Evolutionary conservation across 1,140 invertebrate genomes (phyloP), one percentile per base, ranked within the genome.

Genomic region (Sesamia nonagrioides): DNA sequence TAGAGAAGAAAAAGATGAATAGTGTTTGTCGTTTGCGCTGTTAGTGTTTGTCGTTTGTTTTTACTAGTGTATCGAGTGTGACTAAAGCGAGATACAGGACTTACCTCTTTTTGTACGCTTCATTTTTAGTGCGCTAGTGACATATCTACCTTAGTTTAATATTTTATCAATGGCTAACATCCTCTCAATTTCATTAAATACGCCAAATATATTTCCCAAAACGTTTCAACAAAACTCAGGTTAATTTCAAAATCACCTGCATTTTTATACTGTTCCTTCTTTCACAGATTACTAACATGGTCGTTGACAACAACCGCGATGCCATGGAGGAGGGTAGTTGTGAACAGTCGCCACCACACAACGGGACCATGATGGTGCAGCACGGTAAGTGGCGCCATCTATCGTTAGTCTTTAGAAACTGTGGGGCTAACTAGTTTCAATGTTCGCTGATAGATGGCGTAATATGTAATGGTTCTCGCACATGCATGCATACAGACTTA

Each of bases 281-380:
- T 13, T n/a, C 42, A 50, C 82, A 94, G 92, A 89, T 93, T 40
- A 92, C 88, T 50, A 91, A 77, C 77, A 93, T 94, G 92, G 89
- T 91, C 54, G 88, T 94, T 33, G 92, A 94, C 81, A 82, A 77
- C 35, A 61, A 79, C 21, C 86, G 89, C 7, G 89, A 92, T 0
- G 77, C 71, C 0, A 88, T 91, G 87, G 91, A 93, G 17, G 91
- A 94, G 27, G 80, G 84, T 15, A 81, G 82, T 54, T 91, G 91
- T 80, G 89, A 92, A 27, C 88, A 89, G 73, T 88, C 90, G 0
- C 89, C 91, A 0, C 78, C 88, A 0, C 91, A 92, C 42, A 86
- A 84, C 58, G 82, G 78, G n/a, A 68, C 35, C 27, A 86, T 92
- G 73, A 88, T 94, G 83, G 82, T 74, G 0, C 86, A 89, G 60